phyloP scores from a whole-genome alignment of 2,888 invertebrate genomes.

The Pycnomerus fuliginosus region DNA sequence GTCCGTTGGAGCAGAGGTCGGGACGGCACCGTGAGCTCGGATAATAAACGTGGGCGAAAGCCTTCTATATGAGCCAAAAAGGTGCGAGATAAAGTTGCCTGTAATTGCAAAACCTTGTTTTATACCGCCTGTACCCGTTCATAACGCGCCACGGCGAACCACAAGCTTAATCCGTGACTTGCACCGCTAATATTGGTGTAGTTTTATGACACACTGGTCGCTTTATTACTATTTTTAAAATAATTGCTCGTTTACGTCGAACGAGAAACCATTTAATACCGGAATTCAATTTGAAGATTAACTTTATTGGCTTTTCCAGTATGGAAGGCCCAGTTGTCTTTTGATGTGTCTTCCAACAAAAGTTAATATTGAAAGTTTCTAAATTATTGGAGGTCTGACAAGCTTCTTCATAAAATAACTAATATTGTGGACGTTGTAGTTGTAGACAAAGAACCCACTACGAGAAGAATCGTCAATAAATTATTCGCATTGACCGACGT shows the following conservation, averaged over 20 bases:
- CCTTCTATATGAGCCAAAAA: slow-evolving; percentile 29
- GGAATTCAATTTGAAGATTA: slow-evolving; percentile 22
- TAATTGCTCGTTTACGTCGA: slow-evolving; percentile 20
- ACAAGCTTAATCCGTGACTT: slow-evolving; percentile 27
- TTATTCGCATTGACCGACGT: no score
- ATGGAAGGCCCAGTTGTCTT: slow-evolving; percentile 12
- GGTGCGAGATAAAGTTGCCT: slow-evolving; percentile 28
- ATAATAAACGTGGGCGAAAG: slow-evolving; percentile 17
- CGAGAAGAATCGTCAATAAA: no score
- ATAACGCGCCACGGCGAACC: slow-evolving; percentile 12
- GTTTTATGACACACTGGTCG: slow-evolving; percentile 24
- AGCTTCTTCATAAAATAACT: no score
- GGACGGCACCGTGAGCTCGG: slow-evolving; percentile 5
- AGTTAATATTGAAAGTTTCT: no score
- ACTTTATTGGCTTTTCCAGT: slow-evolving; percentile 15
- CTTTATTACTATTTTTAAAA: slow-evolving; percentile 26
- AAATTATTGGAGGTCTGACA: no score
- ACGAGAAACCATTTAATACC: slow-evolving; percentile 19
- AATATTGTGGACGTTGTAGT: no score
- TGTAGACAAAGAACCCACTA: no score
- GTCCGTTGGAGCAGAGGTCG: neutral
- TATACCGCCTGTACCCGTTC: slow-evolving; percentile 26
- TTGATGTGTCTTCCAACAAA: no score
- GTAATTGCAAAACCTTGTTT: slow-evolving; percentile 35
- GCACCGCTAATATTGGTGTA: slow-evolving; percentile 26